Percentiles rank a stretch among this genome's conserved stretches.
These are phyloP conservation scores for Drosophila nr. fundita DNA, from an alignment of 2,888 invertebrate species.

Conservation along the genomic window DNA sequence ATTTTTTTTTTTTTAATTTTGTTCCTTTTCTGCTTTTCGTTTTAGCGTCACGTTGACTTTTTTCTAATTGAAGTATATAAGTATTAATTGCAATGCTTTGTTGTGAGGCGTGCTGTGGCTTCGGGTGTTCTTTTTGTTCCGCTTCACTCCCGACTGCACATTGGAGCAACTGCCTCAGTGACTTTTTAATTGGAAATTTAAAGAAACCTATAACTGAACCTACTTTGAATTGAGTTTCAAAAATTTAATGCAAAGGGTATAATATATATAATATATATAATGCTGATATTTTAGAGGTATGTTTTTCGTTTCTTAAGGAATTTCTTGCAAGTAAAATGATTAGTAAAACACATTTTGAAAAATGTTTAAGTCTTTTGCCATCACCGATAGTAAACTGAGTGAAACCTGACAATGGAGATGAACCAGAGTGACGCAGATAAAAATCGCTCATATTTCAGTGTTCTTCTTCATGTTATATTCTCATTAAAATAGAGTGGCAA, in stretches of 20 bases:
- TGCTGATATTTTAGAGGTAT: background rate
- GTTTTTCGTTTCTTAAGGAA: background rate
- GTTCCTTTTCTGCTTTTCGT: conserved; percentile 38
- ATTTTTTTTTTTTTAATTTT: conserved; percentile 17
- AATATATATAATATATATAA: background rate
- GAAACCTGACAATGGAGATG: background rate
- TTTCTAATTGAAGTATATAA: conserved; percentile 77
- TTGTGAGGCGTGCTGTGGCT: conserved; percentile 66
- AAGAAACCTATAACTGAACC: conserved; percentile 17
- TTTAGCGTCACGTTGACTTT: conserved; percentile 58
- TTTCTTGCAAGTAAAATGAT: background rate
- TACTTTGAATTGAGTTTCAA: background rate
- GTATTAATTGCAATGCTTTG: conserved; percentile 80
- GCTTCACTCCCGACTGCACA: conserved; percentile 20
- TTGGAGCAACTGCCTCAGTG: conserved; percentile 18
- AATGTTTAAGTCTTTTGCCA: background rate
- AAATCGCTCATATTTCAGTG: background rate
- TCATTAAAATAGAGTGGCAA: background rate
- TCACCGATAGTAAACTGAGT: background rate
- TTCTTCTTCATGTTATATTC: background rate
- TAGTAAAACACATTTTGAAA: too few relatives aligned
- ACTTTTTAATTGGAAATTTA: conserved; percentile 60
- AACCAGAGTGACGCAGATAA: background rate
- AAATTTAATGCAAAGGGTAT: background rate
- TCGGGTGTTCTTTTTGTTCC: conserved; percentile 32